Base-by-base conservation (phyloP, 2,797 vertebrate species). In the Choloepus didactylus region DNA sequence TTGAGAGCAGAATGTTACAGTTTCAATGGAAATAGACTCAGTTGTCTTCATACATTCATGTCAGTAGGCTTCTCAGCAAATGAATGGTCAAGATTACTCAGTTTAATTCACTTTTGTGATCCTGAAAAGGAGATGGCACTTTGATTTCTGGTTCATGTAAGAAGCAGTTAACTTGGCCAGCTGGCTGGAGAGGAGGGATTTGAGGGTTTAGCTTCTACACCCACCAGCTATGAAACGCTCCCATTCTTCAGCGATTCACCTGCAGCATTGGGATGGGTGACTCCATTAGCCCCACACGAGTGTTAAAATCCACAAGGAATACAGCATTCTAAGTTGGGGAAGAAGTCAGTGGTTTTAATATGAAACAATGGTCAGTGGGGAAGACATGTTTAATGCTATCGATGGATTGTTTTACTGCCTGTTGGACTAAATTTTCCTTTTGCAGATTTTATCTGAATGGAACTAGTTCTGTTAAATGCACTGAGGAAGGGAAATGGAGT, bases 381-480 rank as follows among this genome's bases (percentile, higher is more conserved):
- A 92, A 72, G 1, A 0, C 16, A 64, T 59, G 27, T 38, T 75
- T 64, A 35, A 66, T 54, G 69, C 38, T 14, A 14, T 25, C 0
- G 29, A 27, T 56, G 85, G 87, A n/a, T 87, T 46, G 46, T 96
- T 1, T 2, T 75, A 83, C 54, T 75, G n/a, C 19, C 94, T 92
- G 79, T 62, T 62, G 87, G 75, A 46, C 60, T 70, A 18, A 0
- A 76, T 60, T 93, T 89, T 96, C 87, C 86, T 14, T 98, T 92
- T 91, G 38, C 96, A 99, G 99, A 75, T 99, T 99, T 94, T 97
- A 98, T 85, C 98, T 99, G 9, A 77, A 96, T 2, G 99, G 99
- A 95, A 97, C 98, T 73, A 98, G 97, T 97, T 97, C 97, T 0
- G 99, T 98, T 91, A 97, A 96, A 21, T 99, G 99, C 97, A 99